Base-by-base conservation (phyloP, 2,888 invertebrate species). In the Apoda limacodes region DNA sequence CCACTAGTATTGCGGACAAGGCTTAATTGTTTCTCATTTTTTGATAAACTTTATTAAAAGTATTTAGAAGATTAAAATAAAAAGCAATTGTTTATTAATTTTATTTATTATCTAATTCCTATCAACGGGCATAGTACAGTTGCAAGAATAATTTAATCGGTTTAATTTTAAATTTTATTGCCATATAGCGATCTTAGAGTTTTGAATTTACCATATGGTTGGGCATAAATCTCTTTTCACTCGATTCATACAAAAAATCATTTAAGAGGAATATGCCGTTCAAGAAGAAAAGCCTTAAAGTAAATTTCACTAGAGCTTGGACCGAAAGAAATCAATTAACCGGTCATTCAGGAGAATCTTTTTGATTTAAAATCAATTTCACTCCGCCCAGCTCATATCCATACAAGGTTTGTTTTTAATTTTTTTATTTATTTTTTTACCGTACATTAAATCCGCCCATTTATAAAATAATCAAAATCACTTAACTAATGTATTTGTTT, bases 71-170 rank as follows among this genome's bases (percentile, higher is more conserved):
- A n/a, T n/a, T n/a, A n/a, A n/a, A n/a, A 28, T 43, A 39, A 33
- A 30, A 40, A 37, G 45, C n/a, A n/a, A n/a, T n/a, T n/a, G n/a
- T n/a, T 72, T 66, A 69, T 75, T 75, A 72, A 67, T 74, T 72
- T 72, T 75, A 75, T 76, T 78, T 76, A 78, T 72, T 74, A 76
- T 65, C 76, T 78, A 76, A 64, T 60, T 69, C 67, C 75, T 75
- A 76, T 75, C 61, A 70, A 70, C 68, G 67, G 71, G 68, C 74
- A 69, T 70, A 71, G 63, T 74, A 78, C 69, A 75, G 69, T 66
- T 70, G 69, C 66, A 72, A 76, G 70, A 75, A 72, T 71, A 72
- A 64, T 66, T 65, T 67, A 66, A 60, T 54, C 52, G 50, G 54
- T 58, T 56, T 59, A 51, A 47, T 62, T 60, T 57, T 56, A 64